Evolutionary conservation across 2,797 vertebrate genomes (phyloP), one percentile per base, ranked within the genome.

Genomic region (Lerista edwardsae): DNA sequence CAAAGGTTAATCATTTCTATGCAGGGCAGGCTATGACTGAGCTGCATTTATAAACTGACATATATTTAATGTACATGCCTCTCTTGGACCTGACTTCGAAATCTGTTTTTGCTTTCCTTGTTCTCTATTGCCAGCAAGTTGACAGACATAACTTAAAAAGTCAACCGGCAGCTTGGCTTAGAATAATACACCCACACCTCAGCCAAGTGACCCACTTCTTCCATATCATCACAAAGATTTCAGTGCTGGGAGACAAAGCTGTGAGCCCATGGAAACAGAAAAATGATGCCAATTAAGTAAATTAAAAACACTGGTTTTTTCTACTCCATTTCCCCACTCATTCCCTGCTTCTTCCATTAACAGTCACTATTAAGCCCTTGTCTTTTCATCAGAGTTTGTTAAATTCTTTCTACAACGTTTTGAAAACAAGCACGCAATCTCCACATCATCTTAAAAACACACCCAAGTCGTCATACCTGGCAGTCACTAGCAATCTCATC

Each of bases 81-180:
- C 71, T 87, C 73, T 83, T 94, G 88, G 89, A 88, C 85, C 84
- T 1, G 4, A 79, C 77, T 90, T 90, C 76, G 73, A 88, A 91
- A 93, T 85, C 55, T 69, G 77, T 0, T 80, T 87, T 92, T 93
- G 61, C 67, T 87, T 89, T 90, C 82, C 55, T 29, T 80, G 34
- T n/a, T 87, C 88, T 77, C 89, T 51, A 73, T 83, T 25, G 71
- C 73, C 76, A 73, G 71, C 89, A 86, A 73, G 84, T 68, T 87
- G 2, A 1, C 4, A 75, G 75, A 29, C 3, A 0, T 31, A 68
- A 75, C 84, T 91, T 88, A 87, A 87, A n/a, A 90, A 92, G 81
- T 71, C 87, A 90, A 79, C 86, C 86, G 80, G 82, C 80, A 83
- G 6, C n/a, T 41, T 79, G 69, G 59, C 68, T 39, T 79, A 34